phyloP scores from a whole-genome alignment of 2,113 vertebrate species.

The Crotalus horridus region DNA sequence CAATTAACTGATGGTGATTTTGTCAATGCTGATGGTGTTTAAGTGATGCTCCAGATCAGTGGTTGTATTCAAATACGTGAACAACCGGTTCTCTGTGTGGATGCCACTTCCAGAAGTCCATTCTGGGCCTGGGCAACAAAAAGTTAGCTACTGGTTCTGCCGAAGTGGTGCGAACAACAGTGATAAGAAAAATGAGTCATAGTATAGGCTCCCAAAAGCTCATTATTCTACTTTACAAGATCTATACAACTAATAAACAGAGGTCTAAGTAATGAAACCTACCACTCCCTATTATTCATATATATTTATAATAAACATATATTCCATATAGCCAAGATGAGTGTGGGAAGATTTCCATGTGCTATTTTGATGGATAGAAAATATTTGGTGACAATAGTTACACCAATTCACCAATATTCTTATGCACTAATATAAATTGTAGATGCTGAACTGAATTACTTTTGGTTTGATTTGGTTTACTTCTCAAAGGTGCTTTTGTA shows the following conservation, averaged over 20 bases:
- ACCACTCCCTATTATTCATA: not conserved
- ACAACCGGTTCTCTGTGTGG: too few species aligned
- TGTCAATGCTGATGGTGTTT: not conserved
- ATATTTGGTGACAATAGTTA: not conserved
- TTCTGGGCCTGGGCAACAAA: too few species aligned
- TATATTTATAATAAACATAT: not conserved
- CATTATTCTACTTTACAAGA: not conserved
- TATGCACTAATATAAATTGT: not conserved
- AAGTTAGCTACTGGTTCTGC: too few species aligned
- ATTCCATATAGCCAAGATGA: not conserved
- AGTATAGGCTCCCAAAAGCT: not conserved
- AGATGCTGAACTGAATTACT: not conserved
- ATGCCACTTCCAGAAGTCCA: too few species aligned
- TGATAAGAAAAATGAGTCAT: not conserved
- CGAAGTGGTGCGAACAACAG: not conserved
- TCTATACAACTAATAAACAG: not conserved
- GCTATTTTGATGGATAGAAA: not conserved
- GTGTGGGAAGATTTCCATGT: not conserved
- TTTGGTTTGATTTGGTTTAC: not conserved
- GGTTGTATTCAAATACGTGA: too few species aligned
- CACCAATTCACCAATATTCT: not conserved
- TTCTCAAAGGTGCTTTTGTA: not conserved
- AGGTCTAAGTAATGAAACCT: not conserved
- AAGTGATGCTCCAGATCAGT: not conserved
- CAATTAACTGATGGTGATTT: not conserved